These are phyloP conservation scores for Drosophila azteca DNA, from an alignment of 1,140 invertebrate genomes.

Conservation along the genomic window DNA sequence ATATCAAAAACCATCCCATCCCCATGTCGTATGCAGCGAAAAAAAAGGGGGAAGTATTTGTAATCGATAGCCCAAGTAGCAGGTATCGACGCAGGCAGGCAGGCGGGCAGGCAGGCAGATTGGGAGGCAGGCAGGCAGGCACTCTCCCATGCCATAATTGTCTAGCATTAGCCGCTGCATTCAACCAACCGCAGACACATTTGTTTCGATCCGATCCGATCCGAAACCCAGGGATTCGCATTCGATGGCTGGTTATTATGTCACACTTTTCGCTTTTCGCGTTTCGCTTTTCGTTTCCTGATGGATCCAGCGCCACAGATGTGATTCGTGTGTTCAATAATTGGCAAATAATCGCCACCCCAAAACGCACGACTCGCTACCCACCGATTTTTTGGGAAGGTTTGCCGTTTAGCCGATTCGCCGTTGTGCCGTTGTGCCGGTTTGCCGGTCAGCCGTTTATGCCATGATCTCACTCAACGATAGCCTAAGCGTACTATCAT, in stretches of 20 bases:
- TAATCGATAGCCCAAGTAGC: constrained; percentile 43
- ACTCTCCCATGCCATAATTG: constrained; percentile 65
- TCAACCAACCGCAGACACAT: constrained; percentile 75
- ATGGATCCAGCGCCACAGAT: constrained; percentile 21
- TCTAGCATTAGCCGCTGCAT: constrained; percentile 69
- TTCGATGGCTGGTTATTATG: constrained; percentile 55
- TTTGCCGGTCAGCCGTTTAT: no score
- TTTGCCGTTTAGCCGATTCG: no score
- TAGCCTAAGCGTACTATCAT: no score
- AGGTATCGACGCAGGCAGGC: constrained; percentile 28
- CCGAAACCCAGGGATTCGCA: constrained; percentile 25
- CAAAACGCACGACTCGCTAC: constrained; percentile 12
- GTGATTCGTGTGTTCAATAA: constrained; percentile 33
- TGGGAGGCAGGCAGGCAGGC: background rate
- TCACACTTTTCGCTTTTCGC: constrained; percentile 71
- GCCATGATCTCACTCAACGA: no score
- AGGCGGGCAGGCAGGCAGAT: background rate
- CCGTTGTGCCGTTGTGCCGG: no score
- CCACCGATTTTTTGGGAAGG: no score
- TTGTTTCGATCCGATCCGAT: constrained; percentile 41
- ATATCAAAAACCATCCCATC: constrained; percentile 28
- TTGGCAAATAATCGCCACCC: constrained; percentile 42
- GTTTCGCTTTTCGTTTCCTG: constrained; percentile 68
- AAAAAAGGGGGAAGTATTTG: constrained; percentile 34
- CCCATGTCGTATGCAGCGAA: constrained; percentile 39